phyloP scores from a whole-genome alignment of 2,888 invertebrate species.

The Melipona bicolor region DNA sequence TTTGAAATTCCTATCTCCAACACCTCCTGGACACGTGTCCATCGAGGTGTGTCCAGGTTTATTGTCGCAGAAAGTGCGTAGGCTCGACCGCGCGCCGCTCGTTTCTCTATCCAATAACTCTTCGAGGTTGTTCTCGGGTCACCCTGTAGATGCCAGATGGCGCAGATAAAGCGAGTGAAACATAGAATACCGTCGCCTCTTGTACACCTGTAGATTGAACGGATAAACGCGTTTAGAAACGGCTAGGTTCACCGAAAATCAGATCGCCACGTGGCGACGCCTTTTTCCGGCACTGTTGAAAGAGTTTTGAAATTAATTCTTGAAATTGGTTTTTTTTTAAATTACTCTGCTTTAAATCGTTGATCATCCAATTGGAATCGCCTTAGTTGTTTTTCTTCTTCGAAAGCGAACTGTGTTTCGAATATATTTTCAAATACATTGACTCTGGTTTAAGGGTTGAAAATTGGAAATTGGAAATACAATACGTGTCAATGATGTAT shows the following conservation, averaged over 20 bases:
- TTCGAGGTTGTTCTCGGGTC: conserved; percentile 28
- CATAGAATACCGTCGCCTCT: conserved; percentile 31
- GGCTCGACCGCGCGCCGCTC: conserved; percentile 28
- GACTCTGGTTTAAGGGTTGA: too few relatives aligned
- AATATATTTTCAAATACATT: background rate
- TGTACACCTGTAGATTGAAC: conserved; percentile 52
- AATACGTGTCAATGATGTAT: background rate
- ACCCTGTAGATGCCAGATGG: conserved; percentile 50
- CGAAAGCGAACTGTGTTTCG: background rate
- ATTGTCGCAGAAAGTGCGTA: conserved; percentile 42
- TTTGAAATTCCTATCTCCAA: conserved; percentile 34
- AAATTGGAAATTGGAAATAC: background rate
- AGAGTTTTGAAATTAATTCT: background rate
- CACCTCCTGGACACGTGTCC: conserved; percentile 44
- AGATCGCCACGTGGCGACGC: background rate
- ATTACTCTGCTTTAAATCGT: too few relatives aligned
- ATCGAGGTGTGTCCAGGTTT: conserved; percentile 53
- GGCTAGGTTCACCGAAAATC: conserved; percentile 16
- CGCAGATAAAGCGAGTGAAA: conserved; percentile 37
- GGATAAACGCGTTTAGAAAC: conserved; percentile 31
- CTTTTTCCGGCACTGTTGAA: background rate
- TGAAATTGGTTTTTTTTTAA: too few relatives aligned
- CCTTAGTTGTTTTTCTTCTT: too few relatives aligned
- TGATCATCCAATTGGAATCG: too few relatives aligned
- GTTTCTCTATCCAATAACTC: conserved; percentile 30